A percentile compares a stretch with the other conserved stretches of the same genome.
Evolutionary conservation across 2,113 vertebrate species (phyloP).

Genomic region (Larimichthys crocea): DNA sequence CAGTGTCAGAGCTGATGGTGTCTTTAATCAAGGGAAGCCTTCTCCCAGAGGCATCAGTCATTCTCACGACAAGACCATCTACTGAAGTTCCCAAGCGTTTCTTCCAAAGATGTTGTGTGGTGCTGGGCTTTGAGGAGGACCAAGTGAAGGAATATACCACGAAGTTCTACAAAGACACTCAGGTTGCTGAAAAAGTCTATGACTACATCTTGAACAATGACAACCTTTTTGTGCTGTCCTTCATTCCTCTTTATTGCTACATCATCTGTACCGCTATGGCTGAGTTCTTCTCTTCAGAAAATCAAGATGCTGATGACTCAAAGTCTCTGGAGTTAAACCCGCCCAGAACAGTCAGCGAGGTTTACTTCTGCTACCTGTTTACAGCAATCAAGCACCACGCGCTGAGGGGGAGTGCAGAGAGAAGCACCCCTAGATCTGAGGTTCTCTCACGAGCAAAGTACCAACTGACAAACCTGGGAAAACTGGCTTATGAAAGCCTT

Average conservation of each 20-base stretch:
- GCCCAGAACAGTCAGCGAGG: slow-evolving; percentile 79
- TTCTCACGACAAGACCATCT: slow-evolving; percentile 77
- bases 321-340: slow-evolving; percentile 69
- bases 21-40: slow-evolving; percentile 75
- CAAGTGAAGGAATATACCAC: slow-evolving; percentile 77
- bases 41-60: slow-evolving; percentile 70
- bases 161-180: slow-evolving; percentile 75
- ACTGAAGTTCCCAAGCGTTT: slow-evolving; percentile 63
- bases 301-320: background rate
- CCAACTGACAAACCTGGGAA: slow-evolving; percentile 71
- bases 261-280: slow-evolving; percentile 79
- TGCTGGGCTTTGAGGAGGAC: slow-evolving; percentile 78
- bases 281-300: slow-evolving; percentile 67
- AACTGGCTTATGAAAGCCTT: slow-evolving; percentile 75
- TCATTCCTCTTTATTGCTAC: slow-evolving; percentile 83
- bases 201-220: slow-evolving; percentile 74
- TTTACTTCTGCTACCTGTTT: slow-evolving; percentile 79
- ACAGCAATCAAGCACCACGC: slow-evolving; percentile 74
- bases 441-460: slow-evolving; percentile 64
- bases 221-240: slow-evolving; percentile 77
- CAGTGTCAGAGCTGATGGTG: slow-evolving; percentile 72
- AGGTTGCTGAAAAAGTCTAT: slow-evolving; percentile 66
- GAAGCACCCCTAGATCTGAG: slow-evolving; percentile 53
- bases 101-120: slow-evolving; percentile 77
- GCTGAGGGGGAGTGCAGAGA: slow-evolving; percentile 43